These are phyloP conservation scores for Rhinoraja longicauda DNA, from an alignment of 2,797 vertebrate species.

Conservation along the genomic window DNA sequence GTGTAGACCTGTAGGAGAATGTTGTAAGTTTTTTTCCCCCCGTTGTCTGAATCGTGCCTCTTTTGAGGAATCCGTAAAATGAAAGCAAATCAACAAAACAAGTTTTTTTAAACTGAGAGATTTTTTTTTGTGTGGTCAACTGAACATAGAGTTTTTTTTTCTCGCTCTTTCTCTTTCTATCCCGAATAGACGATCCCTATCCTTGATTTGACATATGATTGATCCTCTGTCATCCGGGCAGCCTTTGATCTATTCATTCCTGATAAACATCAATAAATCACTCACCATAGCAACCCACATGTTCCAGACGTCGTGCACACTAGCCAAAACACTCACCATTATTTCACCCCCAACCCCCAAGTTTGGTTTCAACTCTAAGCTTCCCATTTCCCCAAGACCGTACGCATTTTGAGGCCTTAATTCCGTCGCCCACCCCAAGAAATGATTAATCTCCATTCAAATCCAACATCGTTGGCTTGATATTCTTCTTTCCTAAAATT, in stretches of 20 bases:
- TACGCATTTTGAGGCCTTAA: slow-evolving; percentile 73
- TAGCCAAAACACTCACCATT: not conserved
- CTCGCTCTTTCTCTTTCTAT: slow-evolving; percentile 80
- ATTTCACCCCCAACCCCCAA: not conserved
- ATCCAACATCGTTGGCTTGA: not conserved
- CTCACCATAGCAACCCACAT: slow-evolving; percentile 87
- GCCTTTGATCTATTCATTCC: slow-evolving; percentile 98
- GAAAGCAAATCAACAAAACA: slow-evolving; percentile 62
- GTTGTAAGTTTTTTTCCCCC: not conserved
- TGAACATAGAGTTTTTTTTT: slow-evolving; percentile 77
- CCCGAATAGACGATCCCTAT: slow-evolving; percentile 97
- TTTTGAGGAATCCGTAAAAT: slow-evolving; percentile 43
- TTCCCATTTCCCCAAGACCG: slow-evolving; percentile 58
- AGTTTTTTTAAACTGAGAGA: slow-evolving; percentile 60
- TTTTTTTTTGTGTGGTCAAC: slow-evolving; percentile 58
- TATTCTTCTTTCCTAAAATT: not conserved
- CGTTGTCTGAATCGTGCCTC: not conserved
- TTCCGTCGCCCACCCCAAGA: too few species aligned
- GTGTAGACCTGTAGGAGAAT: not conserved
- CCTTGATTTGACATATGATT: slow-evolving; percentile 98
- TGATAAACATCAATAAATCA: slow-evolving; percentile 99
- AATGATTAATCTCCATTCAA: not conserved
- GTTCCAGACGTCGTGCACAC: slow-evolving; percentile 67
- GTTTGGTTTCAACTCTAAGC: slow-evolving; percentile 54
- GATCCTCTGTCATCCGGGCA: slow-evolving; percentile 93